Evolutionary conservation across 2,113 vertebrate species (phyloP), one percentile per base, ranked within the genome.

Genomic region (Galeopterus variegatus): DNA sequence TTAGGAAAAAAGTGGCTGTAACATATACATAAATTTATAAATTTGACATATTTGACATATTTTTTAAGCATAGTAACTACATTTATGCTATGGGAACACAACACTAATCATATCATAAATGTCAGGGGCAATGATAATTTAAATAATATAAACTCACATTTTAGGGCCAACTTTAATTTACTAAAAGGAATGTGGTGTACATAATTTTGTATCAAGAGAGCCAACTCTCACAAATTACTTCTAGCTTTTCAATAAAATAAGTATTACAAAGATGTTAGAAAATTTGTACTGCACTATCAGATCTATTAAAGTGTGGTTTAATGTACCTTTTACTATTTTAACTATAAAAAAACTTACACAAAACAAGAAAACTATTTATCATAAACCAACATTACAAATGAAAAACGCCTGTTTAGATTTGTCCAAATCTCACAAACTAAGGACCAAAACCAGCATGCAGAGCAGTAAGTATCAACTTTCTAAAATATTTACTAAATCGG

Each of bases 161-260:
- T 88, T 83, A 89, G 64, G 24, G 50, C 21, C 50, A 73, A 87
- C 56, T 81, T 58, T 52, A 76, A 65, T 84, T 85, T 80, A 93
- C 62, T 45, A 80, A 21, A 48, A 96, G 28, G 62, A 84, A 26
- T 10, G 54, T 10, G 21, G 21, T n/a, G 81, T 18, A 73, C 23
- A 65, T 48, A 82, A 31, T 88, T 82, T 82, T 97, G 21, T 72
- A 96, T 90, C 81, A 81, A 50, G 60, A 93, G 62, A 72, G 62
- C 41, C 48, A 93, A 67, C 50, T 50, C 41, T 81, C 73, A 64
- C 11, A 60, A 91, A 87, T 17, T 26, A 86, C 36, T 52, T 75
- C 60, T 58, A 58, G 65, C 52, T 75, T 95, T 85, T 90, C 70
- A n/a, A 54, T 87, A 54, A 89, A 89, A 24, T 60, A 65, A 92